These are phyloP conservation scores for Manis crassicaudata DNA, from an alignment of 2,797 vertebrate genomes.

Conservation along the genomic window DNA sequence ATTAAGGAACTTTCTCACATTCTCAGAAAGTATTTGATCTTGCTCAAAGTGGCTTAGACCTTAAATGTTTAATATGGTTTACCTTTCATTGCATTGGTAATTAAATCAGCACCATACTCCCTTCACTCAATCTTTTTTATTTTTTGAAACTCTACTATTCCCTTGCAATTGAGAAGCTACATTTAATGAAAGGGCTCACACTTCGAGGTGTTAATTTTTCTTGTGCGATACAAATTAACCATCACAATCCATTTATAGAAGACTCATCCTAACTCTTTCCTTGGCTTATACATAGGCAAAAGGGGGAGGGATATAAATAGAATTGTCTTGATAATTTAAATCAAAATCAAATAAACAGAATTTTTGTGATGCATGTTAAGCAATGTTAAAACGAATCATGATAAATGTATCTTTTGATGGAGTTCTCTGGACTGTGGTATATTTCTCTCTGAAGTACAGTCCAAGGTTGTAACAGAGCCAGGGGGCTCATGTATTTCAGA, in stretches of 20 bases:
- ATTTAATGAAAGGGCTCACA: conserved; percentile 12
- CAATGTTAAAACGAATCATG: neutral
- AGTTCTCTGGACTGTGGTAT: neutral
- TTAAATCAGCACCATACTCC: neutral
- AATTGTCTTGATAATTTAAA: conserved; percentile 45
- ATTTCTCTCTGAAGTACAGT: conserved; percentile 45
- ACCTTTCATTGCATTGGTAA: neutral
- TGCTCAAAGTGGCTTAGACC: conserved; percentile 1
- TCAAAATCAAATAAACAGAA: neutral
- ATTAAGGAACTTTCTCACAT: conserved; percentile 25
- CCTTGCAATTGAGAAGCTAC: neutral
- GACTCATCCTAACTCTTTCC: neutral
- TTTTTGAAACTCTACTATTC: neutral
- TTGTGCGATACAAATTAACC: neutral
- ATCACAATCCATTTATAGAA: neutral
- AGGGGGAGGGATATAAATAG: neutral
- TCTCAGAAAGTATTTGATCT: conserved; percentile 18
- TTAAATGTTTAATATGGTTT: conserved; percentile 53
- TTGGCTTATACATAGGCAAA: neutral
- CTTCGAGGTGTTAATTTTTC: neutral
- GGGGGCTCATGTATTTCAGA: conserved; percentile 59
- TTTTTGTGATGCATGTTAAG: neutral
- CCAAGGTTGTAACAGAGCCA: conserved; percentile 39
- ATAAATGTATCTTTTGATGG: conserved; percentile 41
- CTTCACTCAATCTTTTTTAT: neutral